A percentile compares a stretch with the other conserved stretches of the same genome.
Evolutionary conservation across 2,888 invertebrate species (phyloP).

Genomic region (Koerneria pararmatus): DNA sequence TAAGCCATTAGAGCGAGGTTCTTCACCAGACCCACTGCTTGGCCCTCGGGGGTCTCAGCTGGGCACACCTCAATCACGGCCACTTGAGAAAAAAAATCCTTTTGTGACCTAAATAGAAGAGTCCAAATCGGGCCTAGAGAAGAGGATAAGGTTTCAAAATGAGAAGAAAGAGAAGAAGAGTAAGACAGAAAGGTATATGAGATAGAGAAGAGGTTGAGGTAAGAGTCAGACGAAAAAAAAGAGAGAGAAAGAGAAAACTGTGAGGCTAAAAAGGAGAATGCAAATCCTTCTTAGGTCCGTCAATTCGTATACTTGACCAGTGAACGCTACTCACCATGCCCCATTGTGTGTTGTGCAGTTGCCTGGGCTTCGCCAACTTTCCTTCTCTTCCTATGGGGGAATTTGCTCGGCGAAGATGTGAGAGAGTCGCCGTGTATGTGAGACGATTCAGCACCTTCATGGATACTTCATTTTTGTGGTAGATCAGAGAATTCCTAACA

Average conservation of each 20-base stretch:
- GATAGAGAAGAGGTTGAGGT: too few relatives aligned
- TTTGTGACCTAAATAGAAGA: too few relatives aligned
- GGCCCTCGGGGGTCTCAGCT: slow-evolving; percentile 93
- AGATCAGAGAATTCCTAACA: not conserved
- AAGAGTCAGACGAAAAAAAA: not conserved
- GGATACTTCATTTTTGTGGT: not conserved
- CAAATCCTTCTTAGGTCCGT: too few relatives aligned
- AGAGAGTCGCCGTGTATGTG: slow-evolving; percentile 95
- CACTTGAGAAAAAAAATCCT: too few relatives aligned
- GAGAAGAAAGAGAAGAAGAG: slow-evolving; percentile 2
- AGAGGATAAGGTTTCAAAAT: too few relatives aligned
- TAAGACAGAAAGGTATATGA: too few relatives aligned
- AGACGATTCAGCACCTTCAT: slow-evolving; percentile 84
- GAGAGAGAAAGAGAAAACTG: not conserved
- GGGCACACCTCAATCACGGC: slow-evolving; percentile 88
- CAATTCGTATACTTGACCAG: too few relatives aligned
- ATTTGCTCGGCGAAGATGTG: slow-evolving; percentile 94
- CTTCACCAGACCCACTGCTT: slow-evolving; percentile 79
- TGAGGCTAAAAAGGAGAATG: not conserved
- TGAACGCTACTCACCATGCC: slow-evolving; percentile 67
- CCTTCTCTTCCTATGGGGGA: slow-evolving; percentile 98
- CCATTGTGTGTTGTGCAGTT: slow-evolving; percentile 97
- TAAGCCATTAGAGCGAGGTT: slow-evolving; percentile 99
- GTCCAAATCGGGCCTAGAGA: too few relatives aligned
- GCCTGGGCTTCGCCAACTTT: slow-evolving; percentile 95